Evolutionary conservation across 2,797 vertebrate genomes (phyloP).

Genomic region (Enteromius trimaculatus): DNA sequence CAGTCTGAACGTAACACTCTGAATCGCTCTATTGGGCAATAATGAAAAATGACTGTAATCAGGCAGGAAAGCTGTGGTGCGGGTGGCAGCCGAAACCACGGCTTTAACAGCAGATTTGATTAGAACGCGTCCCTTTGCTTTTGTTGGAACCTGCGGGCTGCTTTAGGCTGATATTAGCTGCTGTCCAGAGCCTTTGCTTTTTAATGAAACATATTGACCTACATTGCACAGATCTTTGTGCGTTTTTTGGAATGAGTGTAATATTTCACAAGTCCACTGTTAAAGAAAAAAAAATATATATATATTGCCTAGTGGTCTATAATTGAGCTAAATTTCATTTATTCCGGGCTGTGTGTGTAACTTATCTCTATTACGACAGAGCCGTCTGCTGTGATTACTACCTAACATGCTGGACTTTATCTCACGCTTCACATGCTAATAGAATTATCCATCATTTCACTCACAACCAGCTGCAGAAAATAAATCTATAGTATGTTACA

Average conservation of each 20-base stretch:
- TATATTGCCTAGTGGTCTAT: slow-evolving; percentile 27
- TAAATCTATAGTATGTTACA: slow-evolving; percentile 5
- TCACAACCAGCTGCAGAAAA: not conserved
- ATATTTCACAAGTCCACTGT: slow-evolving; percentile 41
- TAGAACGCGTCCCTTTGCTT: slow-evolving; percentile 39
- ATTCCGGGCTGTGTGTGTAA: slow-evolving; percentile 14
- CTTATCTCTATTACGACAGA: slow-evolving; percentile 47
- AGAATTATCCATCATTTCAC: slow-evolving; percentile 46
- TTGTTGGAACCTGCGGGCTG: slow-evolving; percentile 13
- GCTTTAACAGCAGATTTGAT: slow-evolving; percentile 52
- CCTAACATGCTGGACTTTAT: slow-evolving; percentile 17
- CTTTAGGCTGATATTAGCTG: slow-evolving; percentile 32
- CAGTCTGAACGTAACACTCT: slow-evolving; percentile 31
- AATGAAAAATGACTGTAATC: slow-evolving; percentile 63
- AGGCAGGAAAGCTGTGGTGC: not conserved
- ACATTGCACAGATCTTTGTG: slow-evolving; percentile 25
- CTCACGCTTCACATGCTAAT: slow-evolving; percentile 22
- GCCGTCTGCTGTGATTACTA: slow-evolving; percentile 32
- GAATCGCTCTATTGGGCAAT: slow-evolving; percentile 52
- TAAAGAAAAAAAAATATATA: slow-evolving; percentile 42
- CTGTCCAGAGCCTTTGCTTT: slow-evolving; percentile 19
- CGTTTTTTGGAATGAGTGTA: slow-evolving; percentile 29
- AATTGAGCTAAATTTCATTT: slow-evolving; percentile 53
- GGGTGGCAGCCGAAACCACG: slow-evolving; percentile 38
- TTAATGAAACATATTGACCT: slow-evolving; percentile 48